A percentile compares a stretch with the other conserved stretches of the same genome.
Conservation (phyloP, 37 sponge, comb jelly and placozoan species). For the Mnemiopsis leidyi region DNA sequence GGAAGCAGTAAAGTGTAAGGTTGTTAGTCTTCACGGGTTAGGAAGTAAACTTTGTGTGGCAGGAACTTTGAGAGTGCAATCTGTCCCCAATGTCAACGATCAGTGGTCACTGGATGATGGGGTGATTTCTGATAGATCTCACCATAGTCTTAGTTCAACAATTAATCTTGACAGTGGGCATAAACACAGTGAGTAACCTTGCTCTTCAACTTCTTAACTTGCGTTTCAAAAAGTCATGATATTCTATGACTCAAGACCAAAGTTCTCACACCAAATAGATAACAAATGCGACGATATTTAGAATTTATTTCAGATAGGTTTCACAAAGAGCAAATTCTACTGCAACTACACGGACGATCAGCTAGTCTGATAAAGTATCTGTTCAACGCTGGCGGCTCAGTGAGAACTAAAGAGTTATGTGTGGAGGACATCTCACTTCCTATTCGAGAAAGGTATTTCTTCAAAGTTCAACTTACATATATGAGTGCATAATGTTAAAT, state of each 20-base stretch:
- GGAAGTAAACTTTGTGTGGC: neutral
- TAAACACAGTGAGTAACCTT: slow-evolving; percentile 15
- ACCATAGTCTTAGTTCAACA: neutral
- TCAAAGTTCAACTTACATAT: no score
- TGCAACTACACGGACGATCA: slow-evolving; percentile 44
- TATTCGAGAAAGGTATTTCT: neutral
- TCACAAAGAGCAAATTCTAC: slow-evolving; percentile 41
- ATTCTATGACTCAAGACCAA: no score
- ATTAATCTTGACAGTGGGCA: slow-evolving; percentile 49
- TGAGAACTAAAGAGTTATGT: neutral
- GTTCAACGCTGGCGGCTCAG: neutral
- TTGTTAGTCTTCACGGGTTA: slow-evolving; percentile 1
- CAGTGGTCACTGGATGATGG: slow-evolving; percentile 4
- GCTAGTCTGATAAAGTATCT: slow-evolving; percentile 19
- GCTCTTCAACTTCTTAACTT: no score
- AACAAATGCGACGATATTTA: neutral
- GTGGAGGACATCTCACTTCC: slow-evolving; percentile 48
- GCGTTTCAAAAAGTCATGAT: no score
- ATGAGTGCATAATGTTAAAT: no score
- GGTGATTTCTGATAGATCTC: neutral
- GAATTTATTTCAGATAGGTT: slow-evolving; percentile 26
- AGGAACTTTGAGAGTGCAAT: neutral
- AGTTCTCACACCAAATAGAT: no score
- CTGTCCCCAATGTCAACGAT: neutral
- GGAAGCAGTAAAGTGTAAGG: slow-evolving; percentile 51